These are phyloP conservation scores for Sarotherodon lohbergeri DNA, from an alignment of 2,113 vertebrate species.

Conservation along the genomic window DNA sequence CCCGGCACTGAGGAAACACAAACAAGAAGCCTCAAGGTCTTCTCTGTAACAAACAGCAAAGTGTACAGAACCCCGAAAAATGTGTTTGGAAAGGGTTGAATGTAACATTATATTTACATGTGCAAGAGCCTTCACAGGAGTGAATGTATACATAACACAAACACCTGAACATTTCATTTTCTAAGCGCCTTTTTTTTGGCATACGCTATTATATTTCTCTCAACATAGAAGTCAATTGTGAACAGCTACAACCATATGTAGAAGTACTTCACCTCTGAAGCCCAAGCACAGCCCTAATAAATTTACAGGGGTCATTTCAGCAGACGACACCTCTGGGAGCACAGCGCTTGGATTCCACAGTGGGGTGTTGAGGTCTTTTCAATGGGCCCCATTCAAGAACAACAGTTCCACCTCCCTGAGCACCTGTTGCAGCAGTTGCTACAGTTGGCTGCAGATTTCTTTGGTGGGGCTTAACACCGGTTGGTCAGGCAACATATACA, in stretches of 20 bases:
- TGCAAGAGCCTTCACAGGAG: not conserved
- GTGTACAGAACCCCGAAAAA: not conserved
- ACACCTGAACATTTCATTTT: not conserved
- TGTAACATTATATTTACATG: not conserved
- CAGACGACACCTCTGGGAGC: conserved; percentile 42
- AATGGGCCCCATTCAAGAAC: conserved; percentile 41
- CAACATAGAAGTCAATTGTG: conserved; percentile 3
- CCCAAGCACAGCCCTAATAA: conserved; percentile 42
- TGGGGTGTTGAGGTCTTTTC: conserved; percentile 19
- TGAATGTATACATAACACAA: not conserved
- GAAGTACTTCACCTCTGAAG: conserved; percentile 42
- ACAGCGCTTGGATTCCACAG: conserved; percentile 44
- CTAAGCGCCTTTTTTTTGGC: not conserved
- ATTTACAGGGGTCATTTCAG: conserved; percentile 63
- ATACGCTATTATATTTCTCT: not conserved
- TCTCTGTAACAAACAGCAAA: not conserved
- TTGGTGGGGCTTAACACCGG: not conserved
- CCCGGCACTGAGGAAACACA: conserved; percentile 77
- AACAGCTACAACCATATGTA: conserved; percentile 30
- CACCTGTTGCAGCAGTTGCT: conserved; percentile 65
- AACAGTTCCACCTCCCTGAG: conserved; percentile 32
- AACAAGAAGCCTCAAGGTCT: conserved; percentile 18
- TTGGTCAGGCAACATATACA: not conserved
- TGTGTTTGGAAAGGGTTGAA: not conserved
- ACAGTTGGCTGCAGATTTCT: conserved; percentile 32